Evolutionary conservation across 1,140 invertebrate species (phyloP).

Genomic region (Popillia japonica): DNA sequence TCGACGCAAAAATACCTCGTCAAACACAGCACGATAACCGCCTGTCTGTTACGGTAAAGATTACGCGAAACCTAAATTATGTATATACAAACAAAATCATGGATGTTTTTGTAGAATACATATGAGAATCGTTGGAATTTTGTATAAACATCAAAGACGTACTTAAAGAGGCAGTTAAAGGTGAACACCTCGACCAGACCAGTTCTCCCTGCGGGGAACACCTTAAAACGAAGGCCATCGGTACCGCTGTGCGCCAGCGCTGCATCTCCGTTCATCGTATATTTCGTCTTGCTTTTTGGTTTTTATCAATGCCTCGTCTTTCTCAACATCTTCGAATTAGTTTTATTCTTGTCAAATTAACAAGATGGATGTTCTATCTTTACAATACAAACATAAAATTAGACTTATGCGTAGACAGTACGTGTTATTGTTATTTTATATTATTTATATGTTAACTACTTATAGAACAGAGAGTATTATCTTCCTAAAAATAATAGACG

Average conservation of each 20-base stretch:
- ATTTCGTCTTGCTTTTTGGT: not conserved
- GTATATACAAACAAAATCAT: slow-evolving; percentile 31
- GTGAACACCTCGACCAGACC: slow-evolving; percentile 23
- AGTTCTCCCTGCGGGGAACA: slow-evolving; percentile 10
- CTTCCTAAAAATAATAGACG: no score
- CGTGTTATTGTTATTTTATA: no score
- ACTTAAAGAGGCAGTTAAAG: slow-evolving; percentile 22
- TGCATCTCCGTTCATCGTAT: not conserved
- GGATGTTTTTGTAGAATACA: slow-evolving; percentile 16
- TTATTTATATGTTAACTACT: no score
- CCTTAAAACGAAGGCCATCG: slow-evolving; percentile 21
- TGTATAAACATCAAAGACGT: slow-evolving; percentile 5
- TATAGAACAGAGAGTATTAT: no score
- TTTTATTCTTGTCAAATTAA: not conserved
- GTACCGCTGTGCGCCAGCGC: not conserved
- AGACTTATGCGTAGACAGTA: no score
- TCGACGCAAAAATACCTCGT: slow-evolving; percentile 26
- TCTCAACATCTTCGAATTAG: not conserved
- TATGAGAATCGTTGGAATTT: slow-evolving; percentile 22
- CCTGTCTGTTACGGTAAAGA: slow-evolving; percentile 29
- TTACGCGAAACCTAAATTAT: slow-evolving; percentile 28
- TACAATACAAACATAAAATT: no score
- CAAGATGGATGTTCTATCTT: not conserved
- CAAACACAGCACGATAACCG: slow-evolving; percentile 10
- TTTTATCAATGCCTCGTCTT: slow-evolving; percentile 5